phyloP scores from a whole-genome alignment of 2,888 invertebrate genomes.

The Carterocephalus palaemon region DNA sequence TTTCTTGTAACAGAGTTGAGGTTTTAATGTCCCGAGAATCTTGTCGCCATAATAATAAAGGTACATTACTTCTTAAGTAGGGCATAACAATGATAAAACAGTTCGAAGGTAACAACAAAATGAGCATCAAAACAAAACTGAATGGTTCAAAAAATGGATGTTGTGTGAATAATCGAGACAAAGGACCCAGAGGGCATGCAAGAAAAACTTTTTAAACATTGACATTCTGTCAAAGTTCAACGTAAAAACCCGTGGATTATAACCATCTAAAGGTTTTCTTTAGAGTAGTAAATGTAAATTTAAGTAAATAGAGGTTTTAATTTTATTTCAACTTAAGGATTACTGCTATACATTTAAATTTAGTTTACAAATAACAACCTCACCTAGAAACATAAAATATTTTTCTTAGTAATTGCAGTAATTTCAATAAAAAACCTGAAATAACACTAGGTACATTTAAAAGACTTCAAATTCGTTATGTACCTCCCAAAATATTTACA shows the following conservation, averaged over 20 bases:
- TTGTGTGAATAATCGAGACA: slow-evolving; percentile 2
- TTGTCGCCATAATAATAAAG: slow-evolving; percentile 8
- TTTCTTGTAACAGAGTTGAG: background rate
- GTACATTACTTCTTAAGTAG: slow-evolving; percentile 4
- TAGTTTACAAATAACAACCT: too few relatives aligned
- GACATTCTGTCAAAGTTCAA: slow-evolving; percentile 24
- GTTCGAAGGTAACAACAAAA: slow-evolving; percentile 20
- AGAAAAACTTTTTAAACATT: slow-evolving; percentile 29
- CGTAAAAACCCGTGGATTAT: slow-evolving; percentile 7
- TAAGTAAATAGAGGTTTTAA: too few relatives aligned
- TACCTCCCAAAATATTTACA: too few relatives aligned
- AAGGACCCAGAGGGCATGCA: slow-evolving; percentile 8
- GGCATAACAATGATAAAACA: slow-evolving; percentile 18
- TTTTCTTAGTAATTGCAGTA: too few relatives aligned
- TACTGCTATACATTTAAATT: too few relatives aligned
- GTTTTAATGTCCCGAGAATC: slow-evolving; percentile 13
- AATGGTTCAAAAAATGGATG: slow-evolving; percentile 7
- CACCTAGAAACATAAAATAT: too few relatives aligned
- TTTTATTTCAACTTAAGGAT: too few relatives aligned
- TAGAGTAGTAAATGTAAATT: background rate
- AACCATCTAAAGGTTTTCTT: too few relatives aligned
- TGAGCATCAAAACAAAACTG: slow-evolving; percentile 10
- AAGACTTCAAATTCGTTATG: too few relatives aligned
- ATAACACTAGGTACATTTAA: too few relatives aligned
- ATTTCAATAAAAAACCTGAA: too few relatives aligned